These are phyloP conservation scores for Cyanistes caeruleus DNA, from an alignment of 2,113 vertebrate species.

Conservation along the genomic window DNA sequence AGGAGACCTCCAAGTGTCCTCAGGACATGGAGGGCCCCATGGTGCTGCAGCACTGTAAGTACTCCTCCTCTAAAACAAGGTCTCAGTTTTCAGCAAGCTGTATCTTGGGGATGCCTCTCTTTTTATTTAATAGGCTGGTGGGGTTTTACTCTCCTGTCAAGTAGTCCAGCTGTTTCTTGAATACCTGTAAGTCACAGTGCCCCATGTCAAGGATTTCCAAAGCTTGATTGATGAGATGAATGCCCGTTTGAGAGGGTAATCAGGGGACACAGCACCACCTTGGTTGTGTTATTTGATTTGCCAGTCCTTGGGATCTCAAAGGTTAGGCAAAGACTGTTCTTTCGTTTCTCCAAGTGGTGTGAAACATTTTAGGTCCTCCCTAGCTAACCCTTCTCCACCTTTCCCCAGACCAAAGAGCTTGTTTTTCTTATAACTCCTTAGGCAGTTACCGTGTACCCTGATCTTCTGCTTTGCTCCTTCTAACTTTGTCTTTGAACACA, in stretches of 20 bases:
- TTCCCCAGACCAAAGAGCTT: background rate
- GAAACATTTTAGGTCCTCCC: background rate
- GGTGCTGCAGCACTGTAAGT: background rate
- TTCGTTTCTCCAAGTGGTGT: background rate
- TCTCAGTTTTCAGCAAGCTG: background rate
- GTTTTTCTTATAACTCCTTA: background rate
- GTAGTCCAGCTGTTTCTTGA: background rate
- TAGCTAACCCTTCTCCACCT: background rate
- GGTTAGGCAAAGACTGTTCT: background rate
- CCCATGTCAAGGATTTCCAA: background rate
- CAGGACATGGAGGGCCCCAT: background rate
- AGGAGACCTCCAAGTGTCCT: background rate
- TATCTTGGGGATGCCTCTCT: fast-evolving
- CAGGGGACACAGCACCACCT: fast-evolving
- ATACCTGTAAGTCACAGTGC: background rate
- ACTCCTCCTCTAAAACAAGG: background rate
- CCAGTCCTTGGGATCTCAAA: background rate
- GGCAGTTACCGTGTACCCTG: background rate
- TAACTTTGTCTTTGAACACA: background rate
- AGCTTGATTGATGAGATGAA: background rate
- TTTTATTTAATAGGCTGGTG: background rate
- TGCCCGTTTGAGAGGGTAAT: fast-evolving
- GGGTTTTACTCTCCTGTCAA: background rate
- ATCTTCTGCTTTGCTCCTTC: background rate
- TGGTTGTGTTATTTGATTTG: background rate